These are phyloP conservation scores for Enteromius anoplus DNA, from an alignment of 2,797 vertebrate genomes.

Conservation along the genomic window DNA sequence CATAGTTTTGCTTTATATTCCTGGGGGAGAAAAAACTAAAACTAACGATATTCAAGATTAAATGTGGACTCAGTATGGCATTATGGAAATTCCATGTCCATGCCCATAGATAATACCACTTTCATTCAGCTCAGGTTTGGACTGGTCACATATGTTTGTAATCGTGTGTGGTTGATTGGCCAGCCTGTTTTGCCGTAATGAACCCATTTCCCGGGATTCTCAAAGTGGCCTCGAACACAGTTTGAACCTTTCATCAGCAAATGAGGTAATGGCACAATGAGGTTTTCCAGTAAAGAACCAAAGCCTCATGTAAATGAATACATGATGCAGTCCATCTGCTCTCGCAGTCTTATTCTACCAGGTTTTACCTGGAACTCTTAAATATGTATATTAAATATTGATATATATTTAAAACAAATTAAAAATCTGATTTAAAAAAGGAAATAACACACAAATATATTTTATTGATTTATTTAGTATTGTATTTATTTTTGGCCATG, in stretches of 20 bases:
- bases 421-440: too few relatives aligned
- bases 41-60: not conserved
- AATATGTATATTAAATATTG: too few relatives aligned
- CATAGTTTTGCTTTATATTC: not conserved
- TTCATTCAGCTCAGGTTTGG: not conserved
- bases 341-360: slow-evolving; percentile 22
- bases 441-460: too few relatives aligned
- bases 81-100: not conserved
- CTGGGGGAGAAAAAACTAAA: too few relatives aligned
- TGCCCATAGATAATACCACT: not conserved
- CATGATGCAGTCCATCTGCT: slow-evolving; percentile 37
- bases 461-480: not conserved
- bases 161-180: slow-evolving; percentile 52
- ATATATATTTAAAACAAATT: too few relatives aligned
- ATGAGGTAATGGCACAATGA: slow-evolving; percentile 56
- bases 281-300: slow-evolving; percentile 40
- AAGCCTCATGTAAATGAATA: slow-evolving; percentile 26
- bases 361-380: slow-evolving; percentile 10
- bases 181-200: slow-evolving; percentile 50
- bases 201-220: slow-evolving; percentile 51
- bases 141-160: slow-evolving; percentile 61
- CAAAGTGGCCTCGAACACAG: slow-evolving; percentile 48
- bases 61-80: not conserved
- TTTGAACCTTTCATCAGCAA: slow-evolving; percentile 44
- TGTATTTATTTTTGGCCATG: not conserved